phyloP scores from a whole-genome alignment of 2,888 invertebrate species.

The Hypomecis atomaria region DNA sequence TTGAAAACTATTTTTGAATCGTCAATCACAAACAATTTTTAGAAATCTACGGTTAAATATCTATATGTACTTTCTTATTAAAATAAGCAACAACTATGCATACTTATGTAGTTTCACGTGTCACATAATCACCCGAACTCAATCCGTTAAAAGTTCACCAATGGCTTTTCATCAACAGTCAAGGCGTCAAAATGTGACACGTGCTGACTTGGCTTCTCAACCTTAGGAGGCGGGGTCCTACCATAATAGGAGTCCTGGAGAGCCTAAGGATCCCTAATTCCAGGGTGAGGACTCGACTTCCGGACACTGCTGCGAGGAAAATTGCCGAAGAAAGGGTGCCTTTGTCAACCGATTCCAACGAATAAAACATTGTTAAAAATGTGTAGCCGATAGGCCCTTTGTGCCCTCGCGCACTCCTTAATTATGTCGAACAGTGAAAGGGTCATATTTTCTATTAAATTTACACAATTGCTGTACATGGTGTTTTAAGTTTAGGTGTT shows the following conservation, averaged over 20 bases:
- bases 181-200: conserved; percentile 67
- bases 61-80: too few relatives aligned
- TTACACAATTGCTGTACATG: conserved; percentile 68
- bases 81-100: not conserved
- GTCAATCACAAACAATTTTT: too few relatives aligned
- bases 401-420: conserved; percentile 78
- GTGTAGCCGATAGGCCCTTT: conserved; percentile 79
- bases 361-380: conserved; percentile 78
- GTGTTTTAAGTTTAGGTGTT: conserved; percentile 47
- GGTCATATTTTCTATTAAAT: conserved; percentile 84
- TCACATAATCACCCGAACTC: conserved; percentile 8
- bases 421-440: conserved; percentile 82
- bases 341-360: conserved; percentile 83
- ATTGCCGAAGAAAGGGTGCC: conserved; percentile 83
- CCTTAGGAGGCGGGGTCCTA: conserved; percentile 77
- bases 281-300: conserved; percentile 74
- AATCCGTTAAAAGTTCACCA: conserved; percentile 31
- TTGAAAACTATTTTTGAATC: too few relatives aligned
- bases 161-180: conserved; percentile 41
- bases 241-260: conserved; percentile 74
- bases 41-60: too few relatives aligned
- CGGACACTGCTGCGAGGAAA: conserved; percentile 79
- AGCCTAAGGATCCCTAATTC: conserved; percentile 74
- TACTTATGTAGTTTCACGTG: conserved; percentile 5
- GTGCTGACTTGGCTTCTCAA: conserved; percentile 67